A percentile compares a stretch with the other conserved stretches of the same genome.
Evolutionary conservation across 92 coral and sea anemone genomes (phyloP).

Genomic region (Umimayanthus kanabou): DNA sequence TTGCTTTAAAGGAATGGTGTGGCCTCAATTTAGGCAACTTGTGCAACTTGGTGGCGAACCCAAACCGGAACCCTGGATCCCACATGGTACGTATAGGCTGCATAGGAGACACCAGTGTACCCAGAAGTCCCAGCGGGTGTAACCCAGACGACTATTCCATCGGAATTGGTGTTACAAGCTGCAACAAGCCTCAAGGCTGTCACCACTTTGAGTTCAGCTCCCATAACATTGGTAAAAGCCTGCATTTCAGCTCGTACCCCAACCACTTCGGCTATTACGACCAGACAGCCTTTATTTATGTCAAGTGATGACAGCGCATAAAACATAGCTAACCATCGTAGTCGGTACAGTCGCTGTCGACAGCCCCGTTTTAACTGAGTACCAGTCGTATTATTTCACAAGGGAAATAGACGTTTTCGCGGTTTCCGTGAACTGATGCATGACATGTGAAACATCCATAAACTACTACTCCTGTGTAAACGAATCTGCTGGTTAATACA

Average conservation of each 20-base stretch:
- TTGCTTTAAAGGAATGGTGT: constrained; percentile 85
- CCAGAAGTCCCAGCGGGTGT: constrained; percentile 78
- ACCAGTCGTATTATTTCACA: background rate
- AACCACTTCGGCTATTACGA: constrained; percentile 83
- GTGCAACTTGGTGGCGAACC: constrained; percentile 85
- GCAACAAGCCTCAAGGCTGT: constrained; percentile 77
- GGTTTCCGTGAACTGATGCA: background rate
- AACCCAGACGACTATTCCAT: constrained; percentile 94
- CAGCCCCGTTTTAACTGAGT: background rate
- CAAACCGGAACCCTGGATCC: constrained; percentile 92
- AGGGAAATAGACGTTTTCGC: background rate
- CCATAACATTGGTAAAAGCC: constrained; percentile 75
- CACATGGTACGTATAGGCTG: constrained; percentile 96
- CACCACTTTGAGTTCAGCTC: constrained; percentile 59
- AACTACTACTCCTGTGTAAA: background rate
- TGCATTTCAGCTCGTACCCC: constrained; percentile 81
- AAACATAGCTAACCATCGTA: background rate
- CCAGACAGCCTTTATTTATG: constrained; percentile 94
- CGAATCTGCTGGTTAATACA: too few relatives aligned
- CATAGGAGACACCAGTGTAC: constrained; percentile 90
- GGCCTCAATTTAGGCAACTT: constrained; percentile 94
- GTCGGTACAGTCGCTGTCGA: background rate
- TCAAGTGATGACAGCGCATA: constrained; percentile 51
- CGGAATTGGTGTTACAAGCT: constrained; percentile 98
- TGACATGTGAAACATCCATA: background rate